These are phyloP conservation scores for Platichthys stellatus DNA, from an alignment of 2,113 vertebrate genomes.

Conservation along the genomic window DNA sequence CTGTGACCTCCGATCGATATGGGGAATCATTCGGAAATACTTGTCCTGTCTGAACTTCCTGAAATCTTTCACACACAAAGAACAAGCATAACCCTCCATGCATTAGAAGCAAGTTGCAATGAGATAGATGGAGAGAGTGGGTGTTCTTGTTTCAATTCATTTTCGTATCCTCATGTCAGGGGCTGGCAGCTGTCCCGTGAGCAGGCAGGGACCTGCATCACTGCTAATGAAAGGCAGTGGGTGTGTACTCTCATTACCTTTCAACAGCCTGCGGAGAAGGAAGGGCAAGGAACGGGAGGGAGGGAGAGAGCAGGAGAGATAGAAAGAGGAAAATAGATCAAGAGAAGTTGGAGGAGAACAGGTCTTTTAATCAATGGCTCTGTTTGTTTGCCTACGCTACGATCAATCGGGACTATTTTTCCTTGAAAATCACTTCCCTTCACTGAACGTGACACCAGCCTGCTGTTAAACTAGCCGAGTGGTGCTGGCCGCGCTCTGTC, in stretches of 20 bases:
- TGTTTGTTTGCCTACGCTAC: neutral
- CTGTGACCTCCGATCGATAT: slow-evolving; percentile 8
- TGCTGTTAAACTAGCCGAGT: neutral
- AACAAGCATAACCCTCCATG: neutral
- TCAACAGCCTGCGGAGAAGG: slow-evolving; percentile 53
- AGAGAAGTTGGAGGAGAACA: slow-evolving; percentile 32
- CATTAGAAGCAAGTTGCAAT: neutral
- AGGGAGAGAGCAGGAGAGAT: slow-evolving; percentile 2
- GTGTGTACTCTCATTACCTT: slow-evolving; percentile 65
- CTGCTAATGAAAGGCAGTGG: slow-evolving; percentile 66
- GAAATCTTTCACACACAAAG: slow-evolving; percentile 4
- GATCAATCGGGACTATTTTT: neutral
- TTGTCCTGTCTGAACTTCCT: slow-evolving; percentile 7
- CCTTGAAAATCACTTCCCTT: neutral
- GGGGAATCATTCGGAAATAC: neutral
- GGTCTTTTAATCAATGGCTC: slow-evolving; percentile 55
- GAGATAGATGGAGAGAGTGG: neutral
- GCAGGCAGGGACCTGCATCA: slow-evolving; percentile 73
- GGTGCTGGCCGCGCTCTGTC: neutral
- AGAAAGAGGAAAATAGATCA: slow-evolving; percentile 10
- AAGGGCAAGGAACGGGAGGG: slow-evolving; percentile 11
- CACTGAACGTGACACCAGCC: neutral
- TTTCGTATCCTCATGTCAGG: slow-evolving; percentile 30
- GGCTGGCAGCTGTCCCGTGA: slow-evolving; percentile 47
- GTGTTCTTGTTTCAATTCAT: slow-evolving; percentile 38